These are phyloP conservation scores for Ophioninae sp. DNA, from an alignment of 2,888 invertebrate species.

Conservation along the genomic window DNA sequence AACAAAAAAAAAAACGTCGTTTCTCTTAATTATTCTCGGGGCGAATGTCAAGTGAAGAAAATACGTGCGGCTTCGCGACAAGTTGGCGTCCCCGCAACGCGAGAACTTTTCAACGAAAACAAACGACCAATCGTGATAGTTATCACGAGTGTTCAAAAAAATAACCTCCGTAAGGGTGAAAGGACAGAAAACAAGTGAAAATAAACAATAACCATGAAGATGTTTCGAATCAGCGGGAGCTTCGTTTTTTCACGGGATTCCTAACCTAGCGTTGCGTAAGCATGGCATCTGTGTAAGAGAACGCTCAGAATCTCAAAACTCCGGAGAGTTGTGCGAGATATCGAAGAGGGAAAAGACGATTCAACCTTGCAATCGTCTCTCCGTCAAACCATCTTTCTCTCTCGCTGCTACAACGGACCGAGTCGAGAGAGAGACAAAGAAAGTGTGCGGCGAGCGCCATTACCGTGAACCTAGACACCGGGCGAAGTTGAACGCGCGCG, in stretches of 20 bases:
- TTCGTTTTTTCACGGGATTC: not conserved
- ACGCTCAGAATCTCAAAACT: constrained; percentile 7
- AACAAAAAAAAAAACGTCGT: constrained; percentile 5
- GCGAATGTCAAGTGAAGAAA: constrained; percentile 2
- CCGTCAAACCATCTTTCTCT: not conserved
- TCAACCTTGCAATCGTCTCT: not conserved
- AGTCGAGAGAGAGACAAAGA: constrained; percentile 12
- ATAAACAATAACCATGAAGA: not conserved
- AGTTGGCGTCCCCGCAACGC: constrained; percentile 3
- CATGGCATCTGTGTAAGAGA: constrained; percentile 5
- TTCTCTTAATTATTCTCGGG: not conserved
- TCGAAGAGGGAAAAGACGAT: constrained; percentile 36
- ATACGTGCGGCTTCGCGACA: not conserved
- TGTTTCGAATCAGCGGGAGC: not conserved
- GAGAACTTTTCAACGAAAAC: not conserved
- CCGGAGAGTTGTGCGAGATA: constrained; percentile 9
- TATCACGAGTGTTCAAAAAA: not conserved
- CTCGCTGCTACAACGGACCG: not conserved
- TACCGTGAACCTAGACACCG: constrained; percentile 47
- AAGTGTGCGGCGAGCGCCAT: constrained; percentile 22
- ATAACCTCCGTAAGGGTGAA: not conserved
- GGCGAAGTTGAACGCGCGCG: constrained; percentile 22
- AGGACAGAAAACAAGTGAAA: not conserved
- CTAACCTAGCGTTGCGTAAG: constrained; percentile 33
- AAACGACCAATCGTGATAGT: not conserved